Evolutionary conservation across 2,113 vertebrate species (phyloP).

Genomic region (Zapornia atra): DNA sequence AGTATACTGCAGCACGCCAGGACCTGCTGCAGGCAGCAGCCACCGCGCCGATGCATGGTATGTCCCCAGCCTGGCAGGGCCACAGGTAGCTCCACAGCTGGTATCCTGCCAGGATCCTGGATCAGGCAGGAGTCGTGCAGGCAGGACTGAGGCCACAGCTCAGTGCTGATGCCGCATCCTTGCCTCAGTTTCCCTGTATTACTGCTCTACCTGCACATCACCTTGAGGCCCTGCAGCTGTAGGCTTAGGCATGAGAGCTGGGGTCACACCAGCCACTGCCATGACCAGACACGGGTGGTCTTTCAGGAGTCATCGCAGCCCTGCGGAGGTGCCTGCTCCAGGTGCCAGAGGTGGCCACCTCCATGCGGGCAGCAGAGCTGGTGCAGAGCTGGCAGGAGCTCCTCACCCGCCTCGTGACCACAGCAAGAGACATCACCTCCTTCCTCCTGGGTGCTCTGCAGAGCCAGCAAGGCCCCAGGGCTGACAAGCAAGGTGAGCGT

Average conservation of each 20-base stretch:
- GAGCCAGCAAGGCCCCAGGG: slow-evolving; percentile 42
- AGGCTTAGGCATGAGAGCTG: neutral
- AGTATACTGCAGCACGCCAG: slow-evolving; percentile 73
- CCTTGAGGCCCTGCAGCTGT: neutral
- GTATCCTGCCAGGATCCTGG: neutral
- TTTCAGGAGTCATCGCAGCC: slow-evolving; percentile 80
- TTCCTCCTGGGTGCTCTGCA: slow-evolving; percentile 83
- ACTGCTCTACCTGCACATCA: neutral
- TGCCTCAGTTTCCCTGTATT: neutral
- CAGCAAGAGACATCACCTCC: slow-evolving; percentile 68
- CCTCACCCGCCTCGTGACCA: slow-evolving; percentile 71
- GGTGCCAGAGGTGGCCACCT: slow-evolving; percentile 45
- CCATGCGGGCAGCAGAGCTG: slow-evolving; percentile 37
- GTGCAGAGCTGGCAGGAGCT: slow-evolving; percentile 54
- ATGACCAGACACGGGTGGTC: neutral
- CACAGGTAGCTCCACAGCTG: neutral
- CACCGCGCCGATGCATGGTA: slow-evolving; percentile 82
- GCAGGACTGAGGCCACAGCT: neutral
- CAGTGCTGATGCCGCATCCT: neutral
- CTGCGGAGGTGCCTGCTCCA: slow-evolving; percentile 84
- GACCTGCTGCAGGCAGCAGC: slow-evolving; percentile 84
- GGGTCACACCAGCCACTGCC: accelerated
- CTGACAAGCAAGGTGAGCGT: slow-evolving; percentile 61
- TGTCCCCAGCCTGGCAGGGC: neutral
- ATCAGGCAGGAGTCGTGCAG: neutral